phyloP scores from a whole-genome alignment of 2,113 vertebrate genomes.

The Gnathonemus longibarbis region DNA sequence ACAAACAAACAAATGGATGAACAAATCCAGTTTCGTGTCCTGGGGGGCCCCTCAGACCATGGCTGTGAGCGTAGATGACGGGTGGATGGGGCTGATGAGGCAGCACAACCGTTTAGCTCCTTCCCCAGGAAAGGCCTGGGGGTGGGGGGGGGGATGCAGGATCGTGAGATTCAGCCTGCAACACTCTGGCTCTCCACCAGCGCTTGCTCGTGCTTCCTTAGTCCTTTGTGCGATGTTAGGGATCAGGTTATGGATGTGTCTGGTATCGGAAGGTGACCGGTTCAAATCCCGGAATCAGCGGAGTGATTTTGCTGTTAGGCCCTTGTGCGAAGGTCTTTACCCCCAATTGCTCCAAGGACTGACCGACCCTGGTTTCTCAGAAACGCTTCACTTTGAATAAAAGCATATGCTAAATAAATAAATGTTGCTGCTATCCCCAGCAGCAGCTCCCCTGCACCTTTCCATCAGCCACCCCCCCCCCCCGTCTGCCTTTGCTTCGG shows the following conservation, averaged over 20 bases:
- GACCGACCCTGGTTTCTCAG: not conserved
- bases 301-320: not conserved
- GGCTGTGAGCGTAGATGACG: not conserved
- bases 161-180: not conserved
- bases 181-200: not conserved
- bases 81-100: not conserved
- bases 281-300: not conserved
- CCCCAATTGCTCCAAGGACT: not conserved
- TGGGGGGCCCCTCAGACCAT: not conserved
- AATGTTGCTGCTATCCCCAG: not conserved
- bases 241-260: not conserved
- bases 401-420: not conserved
- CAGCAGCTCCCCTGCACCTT: not conserved
- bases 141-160: not conserved
- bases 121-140: not conserved
- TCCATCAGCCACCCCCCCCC: too few species aligned
- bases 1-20: not conserved
- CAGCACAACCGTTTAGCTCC: not conserved
- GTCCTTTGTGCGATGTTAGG: not conserved
- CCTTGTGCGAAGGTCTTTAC: not conserved
- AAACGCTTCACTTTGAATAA: not conserved
- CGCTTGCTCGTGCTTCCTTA: not conserved
- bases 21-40: not conserved
- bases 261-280: not conserved
- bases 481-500: not conserved